These are phyloP conservation scores for Volucella inanis DNA, from an alignment of 2,888 invertebrate species.

Conservation along the genomic window DNA sequence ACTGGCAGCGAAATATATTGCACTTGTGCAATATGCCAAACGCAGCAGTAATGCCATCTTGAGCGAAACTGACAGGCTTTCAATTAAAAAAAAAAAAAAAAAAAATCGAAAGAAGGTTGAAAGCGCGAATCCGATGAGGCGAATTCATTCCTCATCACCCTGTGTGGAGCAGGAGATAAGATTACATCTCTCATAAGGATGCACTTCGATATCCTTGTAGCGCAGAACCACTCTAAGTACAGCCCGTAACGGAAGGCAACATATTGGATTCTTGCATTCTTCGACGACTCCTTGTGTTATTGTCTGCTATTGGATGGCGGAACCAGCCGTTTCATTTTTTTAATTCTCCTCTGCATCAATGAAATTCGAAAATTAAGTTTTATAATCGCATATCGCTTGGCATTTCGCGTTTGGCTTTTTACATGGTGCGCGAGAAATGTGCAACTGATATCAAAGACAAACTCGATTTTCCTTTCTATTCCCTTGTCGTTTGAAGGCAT, in stretches of 20 bases:
- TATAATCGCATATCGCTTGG: conserved; percentile 33
- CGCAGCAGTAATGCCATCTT: conserved; percentile 43
- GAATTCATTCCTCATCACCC: conserved; percentile 38
- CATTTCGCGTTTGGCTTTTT: too few relatives aligned
- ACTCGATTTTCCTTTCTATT: conserved; percentile 41
- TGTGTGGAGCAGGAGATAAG: conserved; percentile 44
- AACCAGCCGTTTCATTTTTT: not conserved
- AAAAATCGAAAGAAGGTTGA: not conserved
- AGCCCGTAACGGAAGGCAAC: conserved; percentile 37
- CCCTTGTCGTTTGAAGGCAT: conserved; percentile 9
- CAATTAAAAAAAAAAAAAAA: conserved; percentile 52
- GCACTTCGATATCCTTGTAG: not conserved
- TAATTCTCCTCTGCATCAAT: conserved; percentile 39
- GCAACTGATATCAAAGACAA: conserved; percentile 72
- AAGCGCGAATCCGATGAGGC: conserved; percentile 37
- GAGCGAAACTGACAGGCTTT: conserved; percentile 63
- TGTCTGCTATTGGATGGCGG: conserved; percentile 19
- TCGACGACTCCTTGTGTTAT: conserved; percentile 57
- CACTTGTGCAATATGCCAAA: conserved; percentile 38
- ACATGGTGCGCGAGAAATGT: conserved; percentile 55
- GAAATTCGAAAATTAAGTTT: conserved; percentile 58
- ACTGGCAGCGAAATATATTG: conserved; percentile 41
- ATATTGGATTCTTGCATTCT: conserved; percentile 66
- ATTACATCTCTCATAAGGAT: conserved; percentile 55
- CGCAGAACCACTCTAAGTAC: not conserved